These are phyloP conservation scores for Rhopalosiphum maidis DNA, from an alignment of 1,140 invertebrate genomes.

Conservation along the genomic window DNA sequence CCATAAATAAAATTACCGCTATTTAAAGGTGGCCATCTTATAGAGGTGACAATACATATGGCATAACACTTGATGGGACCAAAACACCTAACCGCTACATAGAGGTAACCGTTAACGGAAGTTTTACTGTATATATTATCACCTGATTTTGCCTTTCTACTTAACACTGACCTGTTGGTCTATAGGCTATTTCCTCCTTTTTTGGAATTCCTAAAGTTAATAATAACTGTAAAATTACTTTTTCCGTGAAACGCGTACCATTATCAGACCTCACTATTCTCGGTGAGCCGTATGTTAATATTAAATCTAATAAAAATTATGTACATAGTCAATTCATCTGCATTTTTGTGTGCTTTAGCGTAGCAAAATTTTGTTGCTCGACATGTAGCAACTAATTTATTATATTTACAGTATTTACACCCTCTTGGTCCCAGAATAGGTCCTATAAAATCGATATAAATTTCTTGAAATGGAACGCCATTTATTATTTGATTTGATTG, in stretches of 20 bases:
- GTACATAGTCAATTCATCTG: neutral
- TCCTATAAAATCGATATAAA: neutral
- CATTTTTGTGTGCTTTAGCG: neutral
- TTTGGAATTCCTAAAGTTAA: neutral
- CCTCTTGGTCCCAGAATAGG: neutral
- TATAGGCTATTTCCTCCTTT: neutral
- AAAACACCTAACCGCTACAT: too few species aligned
- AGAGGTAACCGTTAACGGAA: too few species aligned
- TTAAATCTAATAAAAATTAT: neutral
- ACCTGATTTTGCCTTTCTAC: slow-evolving; percentile 7
- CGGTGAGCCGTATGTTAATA: slow-evolving; percentile 4
- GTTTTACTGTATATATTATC: neutral
- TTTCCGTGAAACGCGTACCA: neutral
- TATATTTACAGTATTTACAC: neutral
- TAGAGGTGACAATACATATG: too few species aligned
- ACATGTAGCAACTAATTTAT: neutral
- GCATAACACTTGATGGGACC: too few species aligned
- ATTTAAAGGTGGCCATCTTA: too few species aligned
- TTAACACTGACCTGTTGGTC: neutral
- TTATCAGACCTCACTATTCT: neutral
- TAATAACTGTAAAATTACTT: neutral
- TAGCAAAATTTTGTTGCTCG: neutral
- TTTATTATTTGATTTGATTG: neutral
- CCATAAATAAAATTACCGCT: too few species aligned
- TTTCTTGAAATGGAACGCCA: neutral